Evolutionary conservation across 2,888 invertebrate species (phyloP).

Genomic region (Nudaria mundana): DNA sequence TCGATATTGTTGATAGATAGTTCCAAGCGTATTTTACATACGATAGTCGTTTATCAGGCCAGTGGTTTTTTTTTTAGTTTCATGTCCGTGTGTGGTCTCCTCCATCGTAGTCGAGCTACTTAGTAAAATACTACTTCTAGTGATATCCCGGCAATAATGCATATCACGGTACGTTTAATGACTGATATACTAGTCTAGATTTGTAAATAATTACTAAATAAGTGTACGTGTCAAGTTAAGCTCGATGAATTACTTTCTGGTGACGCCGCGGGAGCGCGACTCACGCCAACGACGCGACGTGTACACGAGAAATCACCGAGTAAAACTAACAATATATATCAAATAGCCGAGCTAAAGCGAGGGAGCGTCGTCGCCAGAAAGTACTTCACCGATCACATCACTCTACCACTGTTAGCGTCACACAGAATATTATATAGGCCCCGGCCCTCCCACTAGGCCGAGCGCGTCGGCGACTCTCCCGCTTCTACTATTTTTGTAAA

Average conservation of each 20-base stretch:
- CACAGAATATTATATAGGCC: conserved; percentile 42
- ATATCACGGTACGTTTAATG: conserved; percentile 66
- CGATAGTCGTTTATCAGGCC: conserved; percentile 9
- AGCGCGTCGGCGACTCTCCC: conserved; percentile 40
- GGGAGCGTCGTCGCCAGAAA: conserved; percentile 5
- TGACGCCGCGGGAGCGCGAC: background rate
- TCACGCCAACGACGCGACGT: too few species aligned
- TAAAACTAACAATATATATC: background rate
- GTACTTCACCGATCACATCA: conserved; percentile 34
- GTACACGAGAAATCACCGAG: background rate
- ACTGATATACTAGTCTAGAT: conserved; percentile 58
- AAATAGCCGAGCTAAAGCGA: background rate
- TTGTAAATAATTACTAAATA: conserved; percentile 53
- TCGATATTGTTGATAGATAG: conserved; percentile 5
- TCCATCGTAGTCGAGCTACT: conserved; percentile 45
- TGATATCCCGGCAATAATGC: conserved; percentile 78
- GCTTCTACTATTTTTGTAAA: conserved; percentile 56
- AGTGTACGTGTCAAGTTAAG: conserved; percentile 33
- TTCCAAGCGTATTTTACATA: conserved; percentile 8
- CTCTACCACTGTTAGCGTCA: conserved; percentile 57
- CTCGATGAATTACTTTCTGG: conserved; percentile 9
- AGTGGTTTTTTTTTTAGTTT: conserved; percentile 19
- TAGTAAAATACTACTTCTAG: conserved; percentile 55
- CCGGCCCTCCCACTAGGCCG: conserved; percentile 40
- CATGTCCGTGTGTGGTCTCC: conserved; percentile 33